Evolutionary conservation across 2,113 vertebrate genomes (phyloP), one percentile per base, ranked within the genome.

Genomic region (Pelusios castaneus): DNA sequence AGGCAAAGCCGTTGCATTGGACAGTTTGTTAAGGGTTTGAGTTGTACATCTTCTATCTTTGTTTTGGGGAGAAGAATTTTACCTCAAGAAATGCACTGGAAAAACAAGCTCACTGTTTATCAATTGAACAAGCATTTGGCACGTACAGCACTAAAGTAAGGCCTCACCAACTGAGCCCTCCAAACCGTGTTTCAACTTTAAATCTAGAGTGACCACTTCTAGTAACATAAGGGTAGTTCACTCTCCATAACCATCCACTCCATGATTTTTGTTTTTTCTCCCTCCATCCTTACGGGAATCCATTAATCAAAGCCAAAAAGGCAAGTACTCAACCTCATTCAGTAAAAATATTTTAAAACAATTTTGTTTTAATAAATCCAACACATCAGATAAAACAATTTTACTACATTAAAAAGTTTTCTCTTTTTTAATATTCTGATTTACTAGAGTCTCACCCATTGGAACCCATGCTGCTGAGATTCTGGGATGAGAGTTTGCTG

Each of bases 401-500:
- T 58, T 58, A 58, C 56, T 58, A 58, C 29, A 25, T 9, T 27
- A 58, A 58, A 52, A 52, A 52, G 51, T 52, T 38, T 60, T 38
- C 2, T 38, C 21, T 10, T 70, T 70, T 70, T 70, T 70, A 70
- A n/a, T 70, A 38, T 5, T 4, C 10, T 70, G n/a, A 70, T 70
- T 70, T 70, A 70, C n/a, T 70, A 70, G 19, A n/a, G 8, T 70
- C n/a, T 70, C 63, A 38, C 63, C 19, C 10, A 19, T 10, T 38
- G 8, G 34, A 70, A 70, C n/a, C n/a, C 21, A 70, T 3, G n/a
- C n/a, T 95, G 95, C 91, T 92, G 92, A 45, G 85, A 83, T 94
- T 82, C 16, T 8, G 94, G 95, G 95, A 89, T 92, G 95, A 96
- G 95, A 96, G 94, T 87, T 97, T 96, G 84, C 97, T 97, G 95